Base-by-base conservation (phyloP, 2,113 vertebrate species). In the Burhinus oedicnemus region DNA sequence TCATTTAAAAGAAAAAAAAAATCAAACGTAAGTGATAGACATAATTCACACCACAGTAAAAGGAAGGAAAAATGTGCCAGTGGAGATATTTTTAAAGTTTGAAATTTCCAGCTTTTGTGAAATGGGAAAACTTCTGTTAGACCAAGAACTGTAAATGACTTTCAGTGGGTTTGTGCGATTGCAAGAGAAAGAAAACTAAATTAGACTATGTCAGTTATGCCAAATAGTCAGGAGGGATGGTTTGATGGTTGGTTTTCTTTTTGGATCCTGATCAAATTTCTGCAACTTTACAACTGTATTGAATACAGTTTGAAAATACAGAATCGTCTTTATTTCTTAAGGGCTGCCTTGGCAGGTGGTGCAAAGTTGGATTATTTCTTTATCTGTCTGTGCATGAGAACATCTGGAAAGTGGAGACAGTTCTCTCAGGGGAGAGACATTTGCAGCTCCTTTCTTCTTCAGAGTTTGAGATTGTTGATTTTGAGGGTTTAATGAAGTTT, bases 21-120 rank as follows among this genome's bases (percentile, higher is more conserved):
- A 18, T 26, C 47, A 81, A 81, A 81, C 8, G 8, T 23, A 83
- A 52, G 76, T 75, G 89, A 68, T 4, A 92, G 83, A 84, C 81
- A 64, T 91, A 89, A 93, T 94, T 93, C 42, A 72, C 77, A 95
- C 69, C 32, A 89, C 19, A 78, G 69, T 26, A 74, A 89, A 72
- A 70, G 27, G 25, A 80, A 86, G 32, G 19, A n/a, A 89, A 87
- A 51, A 7, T 8, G 27, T 70, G 55, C 15, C 60, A 71, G 26
- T 15, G 52, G 68, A 25, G 34, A 51, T 72, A 92, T 91, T 91
- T 91, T 81, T 45, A 29, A 80, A 81, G 49, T 51, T 14, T 60
- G n/a, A 68, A n/a, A 64, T 76, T 75, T 78, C 52, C 70, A 75
- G 36, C n/a, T 76, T 82, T 68, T 29, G 7, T 89, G 58, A 87